A percentile compares a stretch with the other conserved stretches of the same genome.
phyloP scores from a whole-genome alignment of 2,113 vertebrate genomes.

The Ploceus nigricollis region DNA sequence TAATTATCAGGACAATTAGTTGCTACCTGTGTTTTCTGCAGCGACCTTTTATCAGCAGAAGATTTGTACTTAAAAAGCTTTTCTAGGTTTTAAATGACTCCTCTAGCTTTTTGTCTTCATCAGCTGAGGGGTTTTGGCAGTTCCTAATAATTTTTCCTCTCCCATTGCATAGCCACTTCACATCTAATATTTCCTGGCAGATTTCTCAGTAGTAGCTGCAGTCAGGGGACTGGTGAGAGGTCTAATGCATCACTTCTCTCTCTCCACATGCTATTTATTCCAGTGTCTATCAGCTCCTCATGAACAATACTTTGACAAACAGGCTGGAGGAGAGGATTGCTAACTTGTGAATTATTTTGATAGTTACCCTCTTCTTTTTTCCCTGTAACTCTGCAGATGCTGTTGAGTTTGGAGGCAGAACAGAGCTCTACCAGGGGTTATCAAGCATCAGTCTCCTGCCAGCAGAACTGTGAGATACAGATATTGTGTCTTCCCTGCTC shows the following conservation, averaged over 20 bases:
- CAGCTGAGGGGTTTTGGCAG: background rate
- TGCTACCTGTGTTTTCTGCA: background rate
- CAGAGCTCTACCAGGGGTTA: background rate
- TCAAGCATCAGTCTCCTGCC: background rate
- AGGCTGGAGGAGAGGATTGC: background rate
- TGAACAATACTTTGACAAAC: background rate
- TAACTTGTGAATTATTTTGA: background rate
- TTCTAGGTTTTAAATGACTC: background rate
- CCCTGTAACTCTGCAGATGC: background rate
- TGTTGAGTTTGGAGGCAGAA: background rate
- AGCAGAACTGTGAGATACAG: background rate
- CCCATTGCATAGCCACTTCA: background rate
- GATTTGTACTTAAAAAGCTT: background rate
- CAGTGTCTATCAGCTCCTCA: background rate
- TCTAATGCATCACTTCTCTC: slow-evolving; percentile 7
- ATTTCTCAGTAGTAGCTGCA: background rate
- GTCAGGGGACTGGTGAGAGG: slow-evolving; percentile 5
- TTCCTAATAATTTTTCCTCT: background rate
- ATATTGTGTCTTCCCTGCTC: background rate
- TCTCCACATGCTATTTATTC: background rate
- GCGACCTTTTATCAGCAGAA: background rate
- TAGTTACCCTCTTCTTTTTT: background rate
- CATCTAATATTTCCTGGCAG: background rate
- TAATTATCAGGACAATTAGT: background rate
- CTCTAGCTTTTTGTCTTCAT: background rate